A percentile compares a stretch with the other conserved stretches of the same genome.
phyloP scores from a whole-genome alignment of 1,140 invertebrate species.

The Episyrphus balteatus region DNA sequence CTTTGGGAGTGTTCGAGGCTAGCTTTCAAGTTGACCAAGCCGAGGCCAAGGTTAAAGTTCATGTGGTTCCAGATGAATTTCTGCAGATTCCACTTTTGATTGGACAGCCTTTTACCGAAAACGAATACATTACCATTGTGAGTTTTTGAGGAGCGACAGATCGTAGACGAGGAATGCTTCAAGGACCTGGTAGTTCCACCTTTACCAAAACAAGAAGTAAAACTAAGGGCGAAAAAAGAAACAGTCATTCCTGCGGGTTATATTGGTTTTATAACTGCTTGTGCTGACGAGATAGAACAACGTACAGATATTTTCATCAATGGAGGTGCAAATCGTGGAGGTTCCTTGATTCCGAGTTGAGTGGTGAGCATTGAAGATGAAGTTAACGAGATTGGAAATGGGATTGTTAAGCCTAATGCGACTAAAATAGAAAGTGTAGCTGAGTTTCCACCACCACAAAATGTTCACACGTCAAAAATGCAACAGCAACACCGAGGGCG shows the following conservation, averaged over 20 bases:
- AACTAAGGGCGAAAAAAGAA: background rate
- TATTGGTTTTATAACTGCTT: background rate
- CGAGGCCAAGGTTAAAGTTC: too few relatives aligned
- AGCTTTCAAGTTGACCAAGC: too few relatives aligned
- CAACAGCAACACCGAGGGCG: constrained; percentile 16
- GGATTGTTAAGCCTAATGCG: background rate
- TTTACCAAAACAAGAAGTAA: background rate
- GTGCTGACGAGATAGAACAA: background rate
- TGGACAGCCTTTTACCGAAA: background rate
- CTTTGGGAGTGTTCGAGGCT: background rate
- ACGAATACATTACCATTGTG: background rate
- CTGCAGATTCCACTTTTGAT: background rate
- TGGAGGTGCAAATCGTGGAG: background rate
- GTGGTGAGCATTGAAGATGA: background rate
- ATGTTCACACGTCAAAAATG: constrained; percentile 16
- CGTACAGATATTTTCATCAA: background rate
- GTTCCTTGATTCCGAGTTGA: background rate
- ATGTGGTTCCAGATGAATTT: background rate
- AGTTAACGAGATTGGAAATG: background rate
- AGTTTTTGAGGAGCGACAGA: background rate
- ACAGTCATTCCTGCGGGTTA: background rate
- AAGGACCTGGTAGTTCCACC: background rate
- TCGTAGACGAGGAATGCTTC: background rate
- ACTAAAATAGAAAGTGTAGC: background rate
- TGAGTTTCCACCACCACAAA: background rate